These are phyloP conservation scores for Xanthorhoe spadicearia DNA, from an alignment of 2,888 invertebrate species.

Conservation along the genomic window DNA sequence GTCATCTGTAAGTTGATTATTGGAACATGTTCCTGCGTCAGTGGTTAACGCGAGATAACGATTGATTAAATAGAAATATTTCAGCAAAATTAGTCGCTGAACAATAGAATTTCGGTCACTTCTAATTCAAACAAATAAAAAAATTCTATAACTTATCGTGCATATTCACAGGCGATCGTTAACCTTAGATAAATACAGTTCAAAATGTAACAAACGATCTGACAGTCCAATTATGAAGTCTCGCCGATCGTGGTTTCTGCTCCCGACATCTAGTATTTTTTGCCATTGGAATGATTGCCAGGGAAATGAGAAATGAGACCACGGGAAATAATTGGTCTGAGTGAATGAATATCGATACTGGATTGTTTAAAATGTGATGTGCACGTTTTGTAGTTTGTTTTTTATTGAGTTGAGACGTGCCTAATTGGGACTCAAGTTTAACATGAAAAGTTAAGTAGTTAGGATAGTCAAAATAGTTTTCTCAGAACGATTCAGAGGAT, in stretches of 20 bases:
- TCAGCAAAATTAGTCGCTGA: not conserved
- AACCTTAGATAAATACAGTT: conserved; percentile 19
- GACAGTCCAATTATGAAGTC: conserved; percentile 66
- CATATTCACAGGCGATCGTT: not conserved
- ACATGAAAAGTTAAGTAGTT: no score
- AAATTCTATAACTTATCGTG: not conserved
- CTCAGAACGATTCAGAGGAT: no score
- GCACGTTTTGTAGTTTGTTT: not conserved
- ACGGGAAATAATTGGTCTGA: conserved; percentile 53
- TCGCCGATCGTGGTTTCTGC: conserved; percentile 47
- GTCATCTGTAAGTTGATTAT: no score
- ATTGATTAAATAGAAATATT: no score
- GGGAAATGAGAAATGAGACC: conserved; percentile 53
- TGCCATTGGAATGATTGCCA: conserved; percentile 39
- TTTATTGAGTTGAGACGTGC: not conserved
- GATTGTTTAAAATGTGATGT: conserved; percentile 28
- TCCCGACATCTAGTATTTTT: conserved; percentile 54
- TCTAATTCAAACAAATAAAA: not conserved
- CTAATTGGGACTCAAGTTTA: not conserved
- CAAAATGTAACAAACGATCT: conserved; percentile 44
- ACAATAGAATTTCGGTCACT: not conserved
- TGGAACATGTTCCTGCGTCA: no score
- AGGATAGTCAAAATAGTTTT: no score
- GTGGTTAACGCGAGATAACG: no score
- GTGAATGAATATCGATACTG: conserved; percentile 53